Evolutionary conservation across 64 coral and sea anemone species (phyloP), one percentile per base, ranked within the genome.

Genomic region (Montipora foliosa): DNA sequence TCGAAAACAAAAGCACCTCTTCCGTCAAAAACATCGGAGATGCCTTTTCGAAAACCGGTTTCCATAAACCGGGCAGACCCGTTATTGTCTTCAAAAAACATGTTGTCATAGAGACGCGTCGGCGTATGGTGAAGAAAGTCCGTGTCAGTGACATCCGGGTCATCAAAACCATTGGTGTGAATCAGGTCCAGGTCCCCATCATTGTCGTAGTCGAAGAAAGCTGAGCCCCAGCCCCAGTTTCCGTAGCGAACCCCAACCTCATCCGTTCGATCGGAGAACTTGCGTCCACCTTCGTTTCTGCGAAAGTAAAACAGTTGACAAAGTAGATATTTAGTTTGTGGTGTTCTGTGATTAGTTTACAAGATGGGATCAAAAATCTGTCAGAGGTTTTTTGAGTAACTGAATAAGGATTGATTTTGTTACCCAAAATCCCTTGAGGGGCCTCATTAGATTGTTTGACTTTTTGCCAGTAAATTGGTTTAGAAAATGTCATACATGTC

Each of bases 181-280:
- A 99, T 89, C 8, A 99, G 73, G 76, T 99, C 98, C n/a, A 96
- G 76, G 49, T 99, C 98, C 0, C 98, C 98, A 64, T 99, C 98
- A 69, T 99, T 99, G 66, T 99, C 98, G 62, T 91, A 96, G 78
- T 99, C 98, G 10, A 99, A 94, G 58, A 99, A 96, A 4, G 98
- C 89, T 16, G 98, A 79, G 4, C 98, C 98, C 98, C 98, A 99
- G 5, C 71, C 98, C 98, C 98, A 99, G 53, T 93, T 95, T 22
- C 97, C 97, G 12, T 85, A 83, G 68, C 98, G 82, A 12, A 99
- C 95, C 3, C 98, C 95, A 3, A 75, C 86, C 20, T 80, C 19
- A 37, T 99, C 98, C 1, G 98, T 99, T 37, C 70, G 88, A 76
- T 99, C 98, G 1, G 83, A 92, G 57, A 99, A 99, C 37, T 90